A percentile compares a stretch with the other conserved stretches of the same genome.
Conservation (phyloP, 2,113 vertebrate species). For the Platycercus adscitus region DNA sequence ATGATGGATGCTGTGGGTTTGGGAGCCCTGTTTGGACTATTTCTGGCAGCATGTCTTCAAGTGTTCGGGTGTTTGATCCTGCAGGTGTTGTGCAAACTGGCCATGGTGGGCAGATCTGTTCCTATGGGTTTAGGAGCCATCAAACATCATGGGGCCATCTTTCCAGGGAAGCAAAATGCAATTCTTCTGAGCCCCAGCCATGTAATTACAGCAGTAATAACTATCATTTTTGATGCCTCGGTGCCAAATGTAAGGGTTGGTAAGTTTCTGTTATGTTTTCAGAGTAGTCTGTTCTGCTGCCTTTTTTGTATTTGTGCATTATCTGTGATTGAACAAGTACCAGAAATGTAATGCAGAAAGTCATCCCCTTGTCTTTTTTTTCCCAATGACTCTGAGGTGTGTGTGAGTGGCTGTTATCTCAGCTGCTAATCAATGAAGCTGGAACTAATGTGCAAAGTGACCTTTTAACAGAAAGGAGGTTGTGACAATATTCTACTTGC, state of each 20-base stretch:
- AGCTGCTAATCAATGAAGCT: background rate
- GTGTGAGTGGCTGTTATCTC: background rate
- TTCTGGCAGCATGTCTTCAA: background rate
- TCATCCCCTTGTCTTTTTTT: background rate
- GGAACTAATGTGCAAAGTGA: background rate
- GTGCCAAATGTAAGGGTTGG: background rate
- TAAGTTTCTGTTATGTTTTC: background rate
- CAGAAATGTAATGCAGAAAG: constrained; percentile 19
- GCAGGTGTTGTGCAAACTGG: background rate
- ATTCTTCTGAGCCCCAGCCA: background rate
- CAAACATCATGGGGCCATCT: background rate
- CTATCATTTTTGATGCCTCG: constrained; percentile 7
- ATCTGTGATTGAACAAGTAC: constrained; percentile 4
- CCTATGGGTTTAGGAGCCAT: background rate
- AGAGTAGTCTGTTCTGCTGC: background rate
- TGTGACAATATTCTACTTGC: background rate
- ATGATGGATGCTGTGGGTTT: background rate
- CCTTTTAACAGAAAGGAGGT: constrained; percentile 10
- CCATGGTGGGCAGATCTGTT: background rate
- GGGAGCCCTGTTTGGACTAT: background rate
- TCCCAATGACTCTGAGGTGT: background rate
- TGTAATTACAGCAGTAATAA: constrained; percentile 3
- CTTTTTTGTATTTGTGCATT: background rate
- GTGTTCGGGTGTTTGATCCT: background rate
- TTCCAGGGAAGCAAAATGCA: background rate